A percentile compares a stretch with the other conserved stretches of the same genome.
Conservation (phyloP, 2,888 invertebrate genomes). For the Cephus pulcher region DNA sequence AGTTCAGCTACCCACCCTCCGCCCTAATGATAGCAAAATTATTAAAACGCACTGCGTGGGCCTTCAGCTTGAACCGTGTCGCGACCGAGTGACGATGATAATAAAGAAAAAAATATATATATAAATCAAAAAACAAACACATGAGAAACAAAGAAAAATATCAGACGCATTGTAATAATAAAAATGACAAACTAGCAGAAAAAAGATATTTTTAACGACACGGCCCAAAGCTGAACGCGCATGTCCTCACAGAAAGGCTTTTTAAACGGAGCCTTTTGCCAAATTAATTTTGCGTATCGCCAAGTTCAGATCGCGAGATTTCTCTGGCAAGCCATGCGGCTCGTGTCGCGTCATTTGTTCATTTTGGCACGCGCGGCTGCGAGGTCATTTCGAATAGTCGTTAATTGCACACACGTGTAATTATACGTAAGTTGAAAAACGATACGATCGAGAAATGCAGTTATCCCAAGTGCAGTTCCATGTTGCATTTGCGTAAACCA, state of each 20-base stretch:
- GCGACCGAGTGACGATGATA: conserved; percentile 20
- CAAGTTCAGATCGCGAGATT: conserved; percentile 54
- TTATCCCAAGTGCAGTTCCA: background rate
- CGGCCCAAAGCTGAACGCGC: conserved; percentile 58
- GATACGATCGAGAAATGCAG: background rate
- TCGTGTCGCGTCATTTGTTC: conserved; percentile 66
- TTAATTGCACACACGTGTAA: background rate
- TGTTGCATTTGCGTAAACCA: background rate
- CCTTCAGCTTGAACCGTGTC: conserved; percentile 57
- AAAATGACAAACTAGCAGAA: background rate
- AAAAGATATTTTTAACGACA: background rate
- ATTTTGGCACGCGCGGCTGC: conserved; percentile 66
- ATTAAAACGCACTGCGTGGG: conserved; percentile 60
- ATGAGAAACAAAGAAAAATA: background rate
- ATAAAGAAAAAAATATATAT: conserved; percentile 4
- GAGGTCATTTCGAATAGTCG: conserved; percentile 45
- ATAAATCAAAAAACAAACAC: background rate
- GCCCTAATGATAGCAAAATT: conserved; percentile 40
- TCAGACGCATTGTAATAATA: background rate
- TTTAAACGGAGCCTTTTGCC: conserved; percentile 62
- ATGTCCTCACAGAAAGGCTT: conserved; percentile 67
- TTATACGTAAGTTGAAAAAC: background rate
- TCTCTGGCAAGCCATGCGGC: conserved; percentile 66
- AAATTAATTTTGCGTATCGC: conserved; percentile 59
- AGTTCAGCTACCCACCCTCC: conserved; percentile 48